phyloP scores from a whole-genome alignment of 2,888 invertebrate species.

The Cyaniris semiargus region DNA sequence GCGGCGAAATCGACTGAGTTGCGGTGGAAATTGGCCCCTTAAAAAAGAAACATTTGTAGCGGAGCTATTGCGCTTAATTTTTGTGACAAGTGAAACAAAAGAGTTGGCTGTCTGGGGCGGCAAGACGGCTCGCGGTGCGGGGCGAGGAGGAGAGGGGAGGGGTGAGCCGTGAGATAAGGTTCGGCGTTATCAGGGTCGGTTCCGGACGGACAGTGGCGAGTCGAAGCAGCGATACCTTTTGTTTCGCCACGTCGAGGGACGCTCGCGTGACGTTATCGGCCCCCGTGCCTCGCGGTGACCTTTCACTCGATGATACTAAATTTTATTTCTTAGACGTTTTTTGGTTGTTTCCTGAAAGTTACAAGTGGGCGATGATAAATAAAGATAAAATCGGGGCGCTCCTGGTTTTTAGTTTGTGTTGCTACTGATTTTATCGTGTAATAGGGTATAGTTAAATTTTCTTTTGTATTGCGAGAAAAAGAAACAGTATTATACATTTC shows the following conservation, averaged over 20 bases:
- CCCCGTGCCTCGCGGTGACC: slow-evolving; percentile 63
- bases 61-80: slow-evolving; percentile 79
- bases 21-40: slow-evolving; percentile 80
- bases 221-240: slow-evolving; percentile 76
- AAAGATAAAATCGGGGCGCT: slow-evolving; percentile 51
- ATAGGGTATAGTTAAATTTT: neutral
- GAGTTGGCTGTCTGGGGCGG: slow-evolving; percentile 68
- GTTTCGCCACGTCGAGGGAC: slow-evolving; percentile 76
- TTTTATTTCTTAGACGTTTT: slow-evolving; percentile 69
- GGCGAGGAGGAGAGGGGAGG: slow-evolving; percentile 44
- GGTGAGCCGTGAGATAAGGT: slow-evolving; percentile 66
- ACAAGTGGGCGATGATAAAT: slow-evolving; percentile 55
- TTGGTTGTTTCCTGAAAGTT: slow-evolving; percentile 52
- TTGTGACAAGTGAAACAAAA: slow-evolving; percentile 81
- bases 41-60: slow-evolving; percentile 80
- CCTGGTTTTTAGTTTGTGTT: slow-evolving; percentile 36
- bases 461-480: neutral
- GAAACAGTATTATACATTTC: neutral
- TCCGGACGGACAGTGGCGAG: slow-evolving; percentile 73
- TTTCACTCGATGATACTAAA: slow-evolving; percentile 71
- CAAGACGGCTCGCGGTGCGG: slow-evolving; percentile 42
- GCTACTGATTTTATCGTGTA: slow-evolving; percentile 12
- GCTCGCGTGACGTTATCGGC: slow-evolving; percentile 76
- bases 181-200: slow-evolving; percentile 69
- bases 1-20: slow-evolving; percentile 80